phyloP scores from a whole-genome alignment of 1,140 invertebrate genomes.

The Heterodera schachtii region DNA sequence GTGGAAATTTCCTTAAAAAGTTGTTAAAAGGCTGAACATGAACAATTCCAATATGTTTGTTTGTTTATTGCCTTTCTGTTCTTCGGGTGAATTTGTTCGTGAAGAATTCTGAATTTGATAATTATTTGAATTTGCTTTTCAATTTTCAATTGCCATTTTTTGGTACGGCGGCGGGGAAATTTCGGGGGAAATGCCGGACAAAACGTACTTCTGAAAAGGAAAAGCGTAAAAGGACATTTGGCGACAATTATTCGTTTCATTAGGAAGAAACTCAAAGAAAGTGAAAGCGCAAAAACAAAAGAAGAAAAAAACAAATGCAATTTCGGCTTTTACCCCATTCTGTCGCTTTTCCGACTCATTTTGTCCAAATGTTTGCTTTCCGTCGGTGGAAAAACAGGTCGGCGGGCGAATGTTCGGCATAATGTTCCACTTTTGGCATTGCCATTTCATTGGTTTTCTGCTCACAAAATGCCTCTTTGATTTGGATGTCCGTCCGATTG shows the following conservation, averaged over 20 bases:
- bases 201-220: neutral
- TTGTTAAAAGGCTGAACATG: neutral
- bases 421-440: neutral
- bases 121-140: neutral
- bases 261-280: too few relatives aligned
- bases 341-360: neutral
- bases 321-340: neutral
- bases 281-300: too few relatives aligned
- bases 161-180: neutral
- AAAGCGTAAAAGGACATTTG: too few relatives aligned
- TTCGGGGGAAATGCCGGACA: neutral
- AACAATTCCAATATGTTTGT: neutral
- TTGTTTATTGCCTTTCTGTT: neutral
- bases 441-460: neutral
- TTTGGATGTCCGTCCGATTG: constrained; percentile 21
- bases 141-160: neutral
- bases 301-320: neutral
- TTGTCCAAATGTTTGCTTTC: too few relatives aligned
- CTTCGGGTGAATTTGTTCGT: neutral
- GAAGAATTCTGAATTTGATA: neutral
- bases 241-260: too few relatives aligned
- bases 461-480: constrained; percentile 17
- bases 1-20: neutral
- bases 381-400: too few relatives aligned
- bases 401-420: neutral